These are phyloP conservation scores for Coreius guichenoti DNA, from an alignment of 2,797 vertebrate species.

Conservation along the genomic window DNA sequence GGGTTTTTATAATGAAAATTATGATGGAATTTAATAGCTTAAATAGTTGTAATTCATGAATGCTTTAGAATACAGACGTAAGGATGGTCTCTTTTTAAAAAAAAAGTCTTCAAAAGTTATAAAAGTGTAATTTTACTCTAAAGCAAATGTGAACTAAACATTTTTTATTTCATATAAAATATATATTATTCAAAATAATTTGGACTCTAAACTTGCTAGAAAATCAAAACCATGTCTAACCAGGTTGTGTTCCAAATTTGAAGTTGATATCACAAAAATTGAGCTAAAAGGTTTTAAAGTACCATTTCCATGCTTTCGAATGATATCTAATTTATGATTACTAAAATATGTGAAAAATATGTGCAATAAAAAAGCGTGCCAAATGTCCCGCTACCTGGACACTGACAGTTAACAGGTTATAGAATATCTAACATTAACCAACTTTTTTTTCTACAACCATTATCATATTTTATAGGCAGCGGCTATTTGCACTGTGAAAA, in stretches of 20 bases:
- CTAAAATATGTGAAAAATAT: neutral
- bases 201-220: neutral
- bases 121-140: neutral
- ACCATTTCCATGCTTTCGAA: neutral
- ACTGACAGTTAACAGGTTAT: neutral
- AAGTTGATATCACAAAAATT: neutral
- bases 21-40: neutral
- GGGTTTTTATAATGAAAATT: too few relatives aligned
- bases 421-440: neutral
- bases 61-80: neutral
- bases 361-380: neutral
- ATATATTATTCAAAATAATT: neutral
- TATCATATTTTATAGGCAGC: too few relatives aligned
- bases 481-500: too few relatives aligned
- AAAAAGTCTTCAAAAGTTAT: neutral
- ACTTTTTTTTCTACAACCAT: too few relatives aligned
- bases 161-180: neutral
- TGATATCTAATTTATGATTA: neutral
- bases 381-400: neutral
- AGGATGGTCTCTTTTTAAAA: neutral
- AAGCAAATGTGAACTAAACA: neutral
- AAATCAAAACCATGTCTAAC: neutral
- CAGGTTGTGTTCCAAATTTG: neutral
- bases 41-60: neutral
- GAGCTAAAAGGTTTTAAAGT: neutral